Percentiles rank a stretch among this genome's conserved stretches.
Evolutionary conservation across 2,113 vertebrate genomes (phyloP).

Genomic region (Strix uralensis): DNA sequence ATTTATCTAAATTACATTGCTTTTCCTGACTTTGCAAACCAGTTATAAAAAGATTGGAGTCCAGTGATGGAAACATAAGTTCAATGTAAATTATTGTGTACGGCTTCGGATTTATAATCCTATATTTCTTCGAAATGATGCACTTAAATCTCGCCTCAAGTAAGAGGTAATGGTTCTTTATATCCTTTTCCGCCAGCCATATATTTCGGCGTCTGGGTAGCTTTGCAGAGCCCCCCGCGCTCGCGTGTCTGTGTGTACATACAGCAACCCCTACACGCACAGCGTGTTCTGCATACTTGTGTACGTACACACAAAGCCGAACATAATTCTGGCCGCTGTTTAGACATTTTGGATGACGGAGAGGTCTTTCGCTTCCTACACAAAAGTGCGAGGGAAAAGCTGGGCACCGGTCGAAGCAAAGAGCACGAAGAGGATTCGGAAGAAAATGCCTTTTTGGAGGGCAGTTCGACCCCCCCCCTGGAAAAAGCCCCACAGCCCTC

Average conservation of each 20-base stretch:
- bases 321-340: constrained; percentile 4
- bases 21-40: constrained; percentile 72
- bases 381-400: neutral
- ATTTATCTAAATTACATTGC: constrained; percentile 75
- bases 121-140: constrained; percentile 53
- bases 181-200: constrained; percentile 39
- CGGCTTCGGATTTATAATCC: constrained; percentile 45
- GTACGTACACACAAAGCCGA: constrained; percentile 28
- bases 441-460: neutral
- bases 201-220: neutral
- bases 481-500: neutral
- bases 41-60: constrained; percentile 67
- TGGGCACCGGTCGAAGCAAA: neutral
- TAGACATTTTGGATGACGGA: constrained; percentile 27
- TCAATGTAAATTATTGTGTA: constrained; percentile 59
- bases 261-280: constrained; percentile 10
- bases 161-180: constrained; percentile 57
- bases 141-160: constrained; percentile 50
- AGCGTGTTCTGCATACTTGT: constrained; percentile 25
- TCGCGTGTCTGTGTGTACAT: constrained; percentile 53
- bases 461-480: neutral
- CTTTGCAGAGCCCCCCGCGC: neutral
- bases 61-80: constrained; percentile 60
- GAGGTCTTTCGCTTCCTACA: neutral
- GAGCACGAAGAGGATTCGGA: neutral